Evolutionary conservation across 2,888 invertebrate species (phyloP).

Genomic region (Pammene aurita): DNA sequence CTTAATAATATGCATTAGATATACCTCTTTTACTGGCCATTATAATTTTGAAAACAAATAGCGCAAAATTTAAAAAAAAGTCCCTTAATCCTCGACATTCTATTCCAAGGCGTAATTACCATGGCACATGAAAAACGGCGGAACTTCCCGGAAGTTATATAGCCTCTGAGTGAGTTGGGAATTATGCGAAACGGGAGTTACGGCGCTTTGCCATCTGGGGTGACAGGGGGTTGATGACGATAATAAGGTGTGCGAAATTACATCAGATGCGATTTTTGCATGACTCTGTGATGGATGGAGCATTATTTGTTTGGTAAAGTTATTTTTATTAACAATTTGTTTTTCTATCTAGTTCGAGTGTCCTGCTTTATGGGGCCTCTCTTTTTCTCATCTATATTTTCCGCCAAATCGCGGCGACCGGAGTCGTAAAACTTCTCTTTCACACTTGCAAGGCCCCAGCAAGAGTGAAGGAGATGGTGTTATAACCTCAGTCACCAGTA

Average conservation of each 20-base stretch:
- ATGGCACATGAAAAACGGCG: slow-evolving; percentile 12
- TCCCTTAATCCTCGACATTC: slow-evolving; percentile 11
- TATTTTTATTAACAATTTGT: too few species aligned
- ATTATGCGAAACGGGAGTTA: slow-evolving; percentile 34
- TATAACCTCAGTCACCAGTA: too few species aligned
- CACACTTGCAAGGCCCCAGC: too few species aligned
- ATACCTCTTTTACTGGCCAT: too few species aligned
- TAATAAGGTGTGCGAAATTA: neutral
- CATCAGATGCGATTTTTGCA: neutral
- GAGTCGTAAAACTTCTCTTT: too few species aligned
- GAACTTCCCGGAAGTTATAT: slow-evolving; percentile 26
- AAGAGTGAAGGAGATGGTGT: too few species aligned
- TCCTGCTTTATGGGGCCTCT: too few species aligned
- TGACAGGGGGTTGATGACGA: neutral
- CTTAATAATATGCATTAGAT: too few species aligned
- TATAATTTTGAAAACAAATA: neutral
- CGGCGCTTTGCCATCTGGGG: slow-evolving; percentile 9
- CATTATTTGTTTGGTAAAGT: too few species aligned
- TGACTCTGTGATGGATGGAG: neutral
- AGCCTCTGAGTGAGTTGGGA: slow-evolving; percentile 12
- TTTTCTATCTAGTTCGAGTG: too few species aligned
- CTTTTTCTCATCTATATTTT: too few species aligned
- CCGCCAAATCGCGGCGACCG: too few species aligned
- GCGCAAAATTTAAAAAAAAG: neutral
- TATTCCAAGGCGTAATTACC: neutral